Evolutionary conservation across 53 echinoderm and acorn worm species (phyloP).

Genomic region (Apostichopus leukothele): DNA sequence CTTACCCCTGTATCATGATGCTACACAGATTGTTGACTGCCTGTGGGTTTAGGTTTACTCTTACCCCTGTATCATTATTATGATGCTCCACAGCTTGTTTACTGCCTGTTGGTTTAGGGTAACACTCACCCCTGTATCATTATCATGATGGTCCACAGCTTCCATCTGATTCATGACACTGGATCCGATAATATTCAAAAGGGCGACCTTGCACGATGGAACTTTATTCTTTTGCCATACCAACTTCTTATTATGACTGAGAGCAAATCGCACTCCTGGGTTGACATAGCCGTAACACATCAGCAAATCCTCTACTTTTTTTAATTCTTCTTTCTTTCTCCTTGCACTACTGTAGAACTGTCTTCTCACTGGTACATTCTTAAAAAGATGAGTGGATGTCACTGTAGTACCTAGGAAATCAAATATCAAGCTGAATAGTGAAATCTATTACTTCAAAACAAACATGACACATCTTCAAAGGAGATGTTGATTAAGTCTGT

Average conservation of each 20-base stretch:
- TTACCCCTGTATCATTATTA: conserved; percentile 52
- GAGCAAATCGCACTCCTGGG: conserved; percentile 70
- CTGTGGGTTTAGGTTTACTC: background rate
- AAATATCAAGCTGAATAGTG: background rate
- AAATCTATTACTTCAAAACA: too few relatives aligned
- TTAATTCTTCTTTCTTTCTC: conserved; percentile 79
- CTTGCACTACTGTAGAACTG: conserved; percentile 87
- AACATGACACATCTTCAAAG: too few relatives aligned
- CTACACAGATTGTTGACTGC: too few relatives aligned
- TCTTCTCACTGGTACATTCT: conserved; percentile 84
- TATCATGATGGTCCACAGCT: conserved; percentile 53
- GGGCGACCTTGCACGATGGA: conserved; percentile 66
- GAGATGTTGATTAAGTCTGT: too few relatives aligned
- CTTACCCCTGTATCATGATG: conserved; percentile 47
- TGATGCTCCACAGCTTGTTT: too few relatives aligned
- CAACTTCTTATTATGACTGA: conserved; percentile 77
- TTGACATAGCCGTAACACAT: conserved; percentile 75
- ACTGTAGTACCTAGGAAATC: conserved; percentile 77
- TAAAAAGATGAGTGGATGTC: conserved; percentile 75
- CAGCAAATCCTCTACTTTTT: conserved; percentile 83
- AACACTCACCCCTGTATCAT: conserved; percentile 52
- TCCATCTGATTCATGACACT: conserved; percentile 79
- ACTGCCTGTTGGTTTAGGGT: too few relatives aligned
- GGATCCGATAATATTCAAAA: conserved; percentile 73
- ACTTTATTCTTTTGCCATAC: conserved; percentile 91